Conservation (phyloP, 2,797 vertebrate species). For the Apogon talboti region DNA sequence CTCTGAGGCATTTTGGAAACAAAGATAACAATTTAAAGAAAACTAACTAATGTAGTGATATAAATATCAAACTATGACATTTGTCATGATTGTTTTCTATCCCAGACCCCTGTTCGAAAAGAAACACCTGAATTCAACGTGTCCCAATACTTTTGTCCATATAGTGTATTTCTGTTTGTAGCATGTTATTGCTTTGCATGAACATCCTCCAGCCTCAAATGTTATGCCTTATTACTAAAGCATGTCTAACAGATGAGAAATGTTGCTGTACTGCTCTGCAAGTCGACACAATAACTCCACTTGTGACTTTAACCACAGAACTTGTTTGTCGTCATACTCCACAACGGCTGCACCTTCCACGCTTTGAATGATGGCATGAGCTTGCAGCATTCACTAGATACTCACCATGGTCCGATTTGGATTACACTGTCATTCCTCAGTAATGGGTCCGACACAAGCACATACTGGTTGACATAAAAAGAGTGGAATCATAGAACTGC, state of each 20-base stretch:
- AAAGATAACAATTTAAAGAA: too few relatives aligned
- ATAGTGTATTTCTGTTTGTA: too few relatives aligned
- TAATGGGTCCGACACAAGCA: background rate
- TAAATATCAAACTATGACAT: too few relatives aligned
- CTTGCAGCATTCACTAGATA: background rate
- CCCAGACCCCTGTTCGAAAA: too few relatives aligned
- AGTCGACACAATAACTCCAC: background rate
- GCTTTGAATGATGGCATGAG: constrained; percentile 2
- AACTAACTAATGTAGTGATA: too few relatives aligned
- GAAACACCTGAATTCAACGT: too few relatives aligned
- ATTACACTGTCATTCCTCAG: constrained; percentile 2
- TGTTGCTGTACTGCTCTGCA: background rate
- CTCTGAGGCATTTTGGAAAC: too few relatives aligned
- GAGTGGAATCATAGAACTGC: background rate
- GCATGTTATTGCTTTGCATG: too few relatives aligned
- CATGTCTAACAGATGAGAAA: background rate
- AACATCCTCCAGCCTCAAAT: background rate
- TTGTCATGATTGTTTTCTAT: too few relatives aligned
- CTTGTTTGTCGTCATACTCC: constrained; percentile 46
- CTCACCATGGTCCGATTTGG: constrained; percentile 1
- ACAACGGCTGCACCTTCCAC: background rate
- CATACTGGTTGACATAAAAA: constrained; percentile 1
- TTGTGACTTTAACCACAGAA: constrained; percentile 19
- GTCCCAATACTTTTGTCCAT: too few relatives aligned
- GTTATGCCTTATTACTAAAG: background rate